phyloP scores from a whole-genome alignment of 2,888 invertebrate genomes.

The Epiblema foenella region DNA sequence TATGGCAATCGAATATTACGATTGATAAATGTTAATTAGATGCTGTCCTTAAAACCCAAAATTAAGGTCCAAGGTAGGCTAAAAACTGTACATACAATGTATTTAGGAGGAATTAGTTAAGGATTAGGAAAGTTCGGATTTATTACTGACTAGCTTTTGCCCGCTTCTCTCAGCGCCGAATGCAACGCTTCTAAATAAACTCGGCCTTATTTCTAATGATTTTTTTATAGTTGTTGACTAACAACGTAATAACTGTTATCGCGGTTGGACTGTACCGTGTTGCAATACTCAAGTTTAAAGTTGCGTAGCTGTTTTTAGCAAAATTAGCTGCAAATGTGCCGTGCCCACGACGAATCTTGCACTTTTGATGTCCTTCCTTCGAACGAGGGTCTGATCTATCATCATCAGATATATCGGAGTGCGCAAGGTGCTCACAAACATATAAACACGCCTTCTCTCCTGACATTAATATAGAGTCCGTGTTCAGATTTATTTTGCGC shows the following conservation, averaged over 20 bases:
- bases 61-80: background rate
- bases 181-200: no score
- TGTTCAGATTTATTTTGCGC: no score
- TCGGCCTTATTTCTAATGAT: no score
- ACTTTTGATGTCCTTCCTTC: slow-evolving; percentile 12
- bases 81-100: background rate
- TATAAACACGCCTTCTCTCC: no score
- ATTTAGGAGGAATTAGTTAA: background rate
- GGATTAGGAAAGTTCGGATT: background rate
- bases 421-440: no score
- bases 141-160: no score
- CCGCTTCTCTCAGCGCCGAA: no score
- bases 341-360: background rate
- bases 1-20: background rate
- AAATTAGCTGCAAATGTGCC: slow-evolving; percentile 7
- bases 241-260: slow-evolving; percentile 17
- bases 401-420: no score
- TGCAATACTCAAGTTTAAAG: slow-evolving; percentile 25
- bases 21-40: slow-evolving; percentile 1
- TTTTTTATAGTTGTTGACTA: slow-evolving; percentile 9
- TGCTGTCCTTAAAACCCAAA: slow-evolving; percentile 1
- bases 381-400: background rate
- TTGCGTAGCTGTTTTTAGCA: slow-evolving; percentile 28
- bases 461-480: no score
- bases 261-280: slow-evolving; percentile 8